These are phyloP conservation scores for Sisyra terminalis DNA, from an alignment of 2,888 invertebrate genomes.

Conservation along the genomic window DNA sequence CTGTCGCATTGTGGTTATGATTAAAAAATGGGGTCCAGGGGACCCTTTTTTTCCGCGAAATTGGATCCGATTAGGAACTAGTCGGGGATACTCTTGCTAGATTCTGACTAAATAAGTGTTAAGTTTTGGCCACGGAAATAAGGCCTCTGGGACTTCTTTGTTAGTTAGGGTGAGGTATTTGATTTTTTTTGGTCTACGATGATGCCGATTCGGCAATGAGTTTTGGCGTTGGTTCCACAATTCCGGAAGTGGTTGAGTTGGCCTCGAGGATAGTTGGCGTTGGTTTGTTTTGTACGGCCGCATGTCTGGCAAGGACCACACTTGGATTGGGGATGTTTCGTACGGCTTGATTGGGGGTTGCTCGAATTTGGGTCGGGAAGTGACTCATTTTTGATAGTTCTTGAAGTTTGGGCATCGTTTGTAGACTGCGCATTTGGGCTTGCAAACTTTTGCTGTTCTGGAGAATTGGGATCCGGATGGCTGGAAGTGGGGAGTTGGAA, in stretches of 20 bases:
- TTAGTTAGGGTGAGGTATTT: no score
- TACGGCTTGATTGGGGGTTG: conserved; percentile 37
- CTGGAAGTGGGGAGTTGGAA: conserved; percentile 12
- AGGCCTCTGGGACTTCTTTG: no score
- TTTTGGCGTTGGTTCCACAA: no score
- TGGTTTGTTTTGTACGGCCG: neutral
- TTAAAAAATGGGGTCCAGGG: no score
- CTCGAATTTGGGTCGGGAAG: conserved; percentile 18
- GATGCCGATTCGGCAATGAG: no score
- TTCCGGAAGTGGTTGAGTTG: neutral
- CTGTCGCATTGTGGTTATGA: no score
- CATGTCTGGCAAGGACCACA: conserved; percentile 18
- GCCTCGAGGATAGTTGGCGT: neutral
- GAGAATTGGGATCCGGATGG: conserved; percentile 18
- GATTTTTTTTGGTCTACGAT: no score
- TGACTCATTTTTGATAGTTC: conserved; percentile 19
- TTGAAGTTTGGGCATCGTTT: conserved; percentile 25
- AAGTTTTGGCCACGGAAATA: no score
- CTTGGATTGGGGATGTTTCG: conserved; percentile 48
- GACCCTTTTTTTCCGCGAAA: no score
- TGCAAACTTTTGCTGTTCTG: conserved; percentile 11
- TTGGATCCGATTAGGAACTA: no score
- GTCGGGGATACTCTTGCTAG: no score
- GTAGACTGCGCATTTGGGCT: conserved; percentile 15
- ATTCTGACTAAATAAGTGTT: no score